These are phyloP conservation scores for Acrobasis suavella DNA, from an alignment of 2,888 invertebrate genomes.

Conservation along the genomic window DNA sequence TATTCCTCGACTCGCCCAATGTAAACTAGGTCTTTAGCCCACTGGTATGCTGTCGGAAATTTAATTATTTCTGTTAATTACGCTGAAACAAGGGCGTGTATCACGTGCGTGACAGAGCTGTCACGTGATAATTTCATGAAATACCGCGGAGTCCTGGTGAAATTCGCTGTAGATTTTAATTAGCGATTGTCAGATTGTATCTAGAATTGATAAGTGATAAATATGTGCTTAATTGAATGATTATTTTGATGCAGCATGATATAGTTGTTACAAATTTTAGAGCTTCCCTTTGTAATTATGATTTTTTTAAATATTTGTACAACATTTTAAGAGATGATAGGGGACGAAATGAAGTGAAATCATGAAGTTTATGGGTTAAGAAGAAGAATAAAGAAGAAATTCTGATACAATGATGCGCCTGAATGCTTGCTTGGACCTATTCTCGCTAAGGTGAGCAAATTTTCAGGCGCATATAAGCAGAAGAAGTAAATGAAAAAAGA, in stretches of 20 bases:
- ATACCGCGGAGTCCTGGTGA: slow-evolving; percentile 1
- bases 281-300: neutral
- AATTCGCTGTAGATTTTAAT: slow-evolving; percentile 11
- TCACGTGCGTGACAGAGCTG: slow-evolving; percentile 3
- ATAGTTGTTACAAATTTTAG: neutral
- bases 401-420: slow-evolving; percentile 87
- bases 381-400: slow-evolving; percentile 45
- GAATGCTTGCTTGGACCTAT: slow-evolving; percentile 92
- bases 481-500: slow-evolving; percentile 25
- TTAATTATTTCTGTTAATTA: slow-evolving; percentile 20
- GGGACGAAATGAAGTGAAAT: neutral
- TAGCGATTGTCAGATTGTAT: neutral
- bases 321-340: neutral
- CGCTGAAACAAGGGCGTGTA: slow-evolving; percentile 5
- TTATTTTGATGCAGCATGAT: neutral
- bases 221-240: neutral
- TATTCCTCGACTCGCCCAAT: neutral
- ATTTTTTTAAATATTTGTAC: neutral
- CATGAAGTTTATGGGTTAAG: slow-evolving; percentile 29
- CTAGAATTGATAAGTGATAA: neutral
- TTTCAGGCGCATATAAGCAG: slow-evolving; percentile 85
- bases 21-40: neutral
- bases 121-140: slow-evolving; percentile 13
- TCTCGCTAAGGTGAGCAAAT: slow-evolving; percentile 90
- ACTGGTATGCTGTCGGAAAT: slow-evolving; percentile 7